Percentiles rank a stretch among this genome's conserved stretches.
These are phyloP conservation scores for Plagodis dolabraria DNA, from an alignment of 2,888 invertebrate genomes.

Conservation along the genomic window DNA sequence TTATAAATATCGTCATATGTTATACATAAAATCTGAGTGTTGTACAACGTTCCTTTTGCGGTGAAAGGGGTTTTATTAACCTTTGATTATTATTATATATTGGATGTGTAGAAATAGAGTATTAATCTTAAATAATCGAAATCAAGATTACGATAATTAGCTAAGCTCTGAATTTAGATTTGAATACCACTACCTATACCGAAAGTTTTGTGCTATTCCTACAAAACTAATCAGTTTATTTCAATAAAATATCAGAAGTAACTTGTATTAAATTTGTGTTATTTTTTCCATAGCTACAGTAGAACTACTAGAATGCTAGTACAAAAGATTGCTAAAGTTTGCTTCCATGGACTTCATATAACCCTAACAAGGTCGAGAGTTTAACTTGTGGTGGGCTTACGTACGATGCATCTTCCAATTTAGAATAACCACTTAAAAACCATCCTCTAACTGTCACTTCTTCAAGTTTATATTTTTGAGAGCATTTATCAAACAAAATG, in stretches of 20 bases:
- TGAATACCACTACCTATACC: slow-evolving; percentile 43
- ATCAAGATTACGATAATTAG: slow-evolving; percentile 43
- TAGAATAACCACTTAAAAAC: no score
- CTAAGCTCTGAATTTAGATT: slow-evolving; percentile 52
- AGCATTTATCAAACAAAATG: no score
- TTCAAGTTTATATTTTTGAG: no score
- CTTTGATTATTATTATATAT: slow-evolving; percentile 50
- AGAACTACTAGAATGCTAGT: no score
- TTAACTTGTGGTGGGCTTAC: no score
- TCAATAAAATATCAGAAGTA: not conserved
- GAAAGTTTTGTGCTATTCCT: slow-evolving; percentile 61
- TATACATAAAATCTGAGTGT: slow-evolving; percentile 66
- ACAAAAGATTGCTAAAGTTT: no score
- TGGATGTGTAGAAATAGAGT: slow-evolving; percentile 66
- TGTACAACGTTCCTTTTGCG: slow-evolving; percentile 76
- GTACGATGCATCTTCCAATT: no score
- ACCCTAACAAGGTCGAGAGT: no score
- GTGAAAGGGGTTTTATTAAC: slow-evolving; percentile 72
- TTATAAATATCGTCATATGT: slow-evolving; percentile 50
- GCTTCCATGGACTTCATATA: no score
- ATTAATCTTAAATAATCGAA: slow-evolving; percentile 31
- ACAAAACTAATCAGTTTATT: slow-evolving; percentile 68
- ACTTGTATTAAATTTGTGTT: not conserved
- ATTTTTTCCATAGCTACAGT: not conserved
- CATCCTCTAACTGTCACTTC: no score